Evolutionary conservation across 2,797 vertebrate genomes (phyloP).

Genomic region (Botia kubotai): DNA sequence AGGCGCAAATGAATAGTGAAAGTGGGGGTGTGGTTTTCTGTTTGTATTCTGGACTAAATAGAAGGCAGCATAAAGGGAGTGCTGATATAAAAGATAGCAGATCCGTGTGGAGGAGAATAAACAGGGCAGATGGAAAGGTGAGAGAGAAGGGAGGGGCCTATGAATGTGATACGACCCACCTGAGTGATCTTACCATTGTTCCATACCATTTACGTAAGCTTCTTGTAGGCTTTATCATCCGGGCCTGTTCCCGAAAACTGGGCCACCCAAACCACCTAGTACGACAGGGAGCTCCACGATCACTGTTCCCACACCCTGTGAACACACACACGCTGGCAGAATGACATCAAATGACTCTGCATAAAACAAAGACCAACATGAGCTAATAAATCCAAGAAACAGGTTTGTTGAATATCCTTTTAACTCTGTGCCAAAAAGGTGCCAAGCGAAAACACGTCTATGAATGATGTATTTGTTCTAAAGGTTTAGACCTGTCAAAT

Average conservation of each 20-base stretch:
- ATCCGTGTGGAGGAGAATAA: conserved; percentile 1
- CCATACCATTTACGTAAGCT: conserved; percentile 92
- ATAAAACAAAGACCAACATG: background rate
- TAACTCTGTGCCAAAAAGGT: background rate
- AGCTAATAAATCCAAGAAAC: background rate
- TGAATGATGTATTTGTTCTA: background rate
- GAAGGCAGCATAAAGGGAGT: conserved; percentile 21
- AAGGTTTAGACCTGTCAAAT: background rate
- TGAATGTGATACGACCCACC: conserved; percentile 71
- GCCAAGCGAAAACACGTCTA: background rate
- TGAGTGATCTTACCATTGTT: conserved; percentile 88
- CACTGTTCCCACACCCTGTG: conserved; percentile 89
- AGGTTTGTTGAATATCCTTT: background rate
- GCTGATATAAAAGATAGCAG: conserved; percentile 35
- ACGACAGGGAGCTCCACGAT: conserved; percentile 91
- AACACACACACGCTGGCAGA: conserved; percentile 10
- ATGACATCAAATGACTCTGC: background rate
- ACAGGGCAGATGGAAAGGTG: conserved; percentile 1
- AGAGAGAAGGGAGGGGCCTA: background rate
- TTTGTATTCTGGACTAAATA: conserved; percentile 5
- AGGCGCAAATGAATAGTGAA: background rate
- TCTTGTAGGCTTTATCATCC: conserved; percentile 92
- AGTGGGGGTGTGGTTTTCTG: conserved; percentile 20
- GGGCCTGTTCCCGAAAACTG: conserved; percentile 90
- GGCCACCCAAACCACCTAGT: conserved; percentile 92